A percentile compares a stretch with the other conserved stretches of the same genome.
Conservation (phyloP, 92 coral and sea anemone genomes). For the Scolanthus callimorphus region DNA sequence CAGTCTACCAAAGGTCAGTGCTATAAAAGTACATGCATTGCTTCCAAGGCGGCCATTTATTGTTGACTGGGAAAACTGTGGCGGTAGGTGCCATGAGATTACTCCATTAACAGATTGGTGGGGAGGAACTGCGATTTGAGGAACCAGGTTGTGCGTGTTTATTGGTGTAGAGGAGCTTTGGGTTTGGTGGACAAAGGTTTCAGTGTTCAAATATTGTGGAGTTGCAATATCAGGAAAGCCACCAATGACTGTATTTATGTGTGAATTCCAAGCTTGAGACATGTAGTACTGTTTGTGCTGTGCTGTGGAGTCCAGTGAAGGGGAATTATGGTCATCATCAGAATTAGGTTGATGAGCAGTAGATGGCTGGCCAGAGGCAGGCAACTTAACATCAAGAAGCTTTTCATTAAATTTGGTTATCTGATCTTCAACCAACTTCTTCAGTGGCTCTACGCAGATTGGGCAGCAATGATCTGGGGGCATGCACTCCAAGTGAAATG, state of each 20-base stretch:
- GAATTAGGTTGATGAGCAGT: too few relatives aligned
- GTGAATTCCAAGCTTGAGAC: not conserved
- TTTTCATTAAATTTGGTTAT: slow-evolving; percentile 26
- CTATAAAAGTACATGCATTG: not conserved
- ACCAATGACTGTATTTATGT: not conserved
- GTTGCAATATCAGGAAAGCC: not conserved
- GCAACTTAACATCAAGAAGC: too few relatives aligned
- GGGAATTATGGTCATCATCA: too few relatives aligned
- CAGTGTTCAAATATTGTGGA: slow-evolving; percentile 2
- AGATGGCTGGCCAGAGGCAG: too few relatives aligned
- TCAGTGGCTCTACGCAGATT: slow-evolving; percentile 13
- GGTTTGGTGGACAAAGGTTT: slow-evolving; percentile 15
- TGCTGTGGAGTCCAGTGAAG: too few relatives aligned
- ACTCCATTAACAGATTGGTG: not conserved
- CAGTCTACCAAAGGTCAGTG: not conserved
- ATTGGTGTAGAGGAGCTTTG: not conserved
- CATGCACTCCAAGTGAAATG: slow-evolving; percentile 11
- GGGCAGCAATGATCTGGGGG: slow-evolving; percentile 7
- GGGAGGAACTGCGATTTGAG: not conserved
- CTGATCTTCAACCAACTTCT: slow-evolving; percentile 5
- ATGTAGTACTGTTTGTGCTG: not conserved
- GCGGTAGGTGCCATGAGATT: not conserved
- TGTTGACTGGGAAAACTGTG: too few relatives aligned
- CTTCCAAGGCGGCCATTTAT: not conserved
- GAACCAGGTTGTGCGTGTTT: not conserved